Conservation (phyloP, 2,797 vertebrate genomes). For the Scomberomorus guttatus region DNA sequence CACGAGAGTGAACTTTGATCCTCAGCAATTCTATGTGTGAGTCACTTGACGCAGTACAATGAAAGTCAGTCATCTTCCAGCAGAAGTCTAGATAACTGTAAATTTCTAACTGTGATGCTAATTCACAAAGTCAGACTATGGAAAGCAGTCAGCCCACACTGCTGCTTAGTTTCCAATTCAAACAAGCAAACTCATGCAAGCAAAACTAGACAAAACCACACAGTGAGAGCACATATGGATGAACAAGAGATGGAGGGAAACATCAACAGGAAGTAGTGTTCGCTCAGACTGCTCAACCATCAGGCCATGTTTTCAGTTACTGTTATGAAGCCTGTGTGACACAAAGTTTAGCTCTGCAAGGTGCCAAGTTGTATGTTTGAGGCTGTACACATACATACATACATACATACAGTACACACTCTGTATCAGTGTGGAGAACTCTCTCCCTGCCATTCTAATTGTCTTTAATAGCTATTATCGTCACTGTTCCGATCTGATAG, state of each 20-base stretch:
- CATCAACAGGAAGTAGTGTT: not conserved
- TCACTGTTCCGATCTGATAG: slow-evolving; percentile 47
- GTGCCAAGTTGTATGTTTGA: not conserved
- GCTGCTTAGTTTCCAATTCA: not conserved
- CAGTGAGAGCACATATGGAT: not conserved
- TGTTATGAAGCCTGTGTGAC: not conserved
- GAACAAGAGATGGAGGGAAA: not conserved
- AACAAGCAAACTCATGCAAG: not conserved
- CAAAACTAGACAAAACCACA: not conserved
- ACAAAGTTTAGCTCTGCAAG: slow-evolving; percentile 15
- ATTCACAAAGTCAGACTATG: not conserved
- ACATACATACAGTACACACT: slow-evolving; percentile 5
- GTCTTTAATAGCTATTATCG: slow-evolving; percentile 49
- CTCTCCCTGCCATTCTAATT: slow-evolving; percentile 36
- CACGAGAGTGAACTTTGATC: too few relatives aligned
- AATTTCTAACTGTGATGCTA: not conserved
- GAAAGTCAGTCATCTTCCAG: not conserved
- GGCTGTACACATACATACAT: not conserved
- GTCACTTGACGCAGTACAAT: too few relatives aligned
- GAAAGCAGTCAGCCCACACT: not conserved
- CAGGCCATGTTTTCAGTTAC: slow-evolving; percentile 4
- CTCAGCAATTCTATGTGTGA: not conserved
- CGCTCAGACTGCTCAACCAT: not conserved
- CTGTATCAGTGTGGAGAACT: slow-evolving; percentile 3
- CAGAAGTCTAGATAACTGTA: not conserved